Evolutionary conservation across 2,113 vertebrate species (phyloP), one percentile per base, ranked within the genome.

Genomic region (Sphaerodactylus townsendi): DNA sequence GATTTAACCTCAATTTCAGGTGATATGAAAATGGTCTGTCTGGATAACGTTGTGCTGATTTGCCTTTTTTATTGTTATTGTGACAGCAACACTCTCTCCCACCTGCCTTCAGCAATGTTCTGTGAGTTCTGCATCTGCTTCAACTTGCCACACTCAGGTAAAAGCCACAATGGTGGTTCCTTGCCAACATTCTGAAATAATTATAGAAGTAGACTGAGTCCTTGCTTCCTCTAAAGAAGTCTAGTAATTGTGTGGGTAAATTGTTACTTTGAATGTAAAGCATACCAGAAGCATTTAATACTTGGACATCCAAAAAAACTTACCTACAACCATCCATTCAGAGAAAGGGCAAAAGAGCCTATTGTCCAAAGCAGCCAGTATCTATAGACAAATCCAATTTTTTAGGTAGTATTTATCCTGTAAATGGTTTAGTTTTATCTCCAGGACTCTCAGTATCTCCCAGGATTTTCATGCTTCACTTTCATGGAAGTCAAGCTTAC

Each of bases 1-100:
- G 30, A 81, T 70, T 81, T 86, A 86, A 81, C 72, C 79, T 50
- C 39, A 44, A 77, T 69, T 65, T 86, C 79, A 77, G 64, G 79
- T 86, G 85, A 86, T 46, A 56, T 10, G 37, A 68, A 77, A 77
- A 69, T 81, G 75, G 65, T 84, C 76, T 79, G 85, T 77, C 78
- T 86, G 71, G 64, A 69, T 82, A 70, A 48, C 70, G 48, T 70
- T 70, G 39, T 76, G 56, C 39, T 81, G 74, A 64, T 48, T n/a
- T 86, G 73, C 44, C 79, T 48, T 86, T 79, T 65, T 65, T 41
- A 79, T 50, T 77, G 79, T 82, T 86, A 75, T 76, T 81, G 59
- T 86, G 72, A 44, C 73, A 76, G 72, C 79, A 76, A 1, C 5
- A n/a, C 41, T 77, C 48, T 81, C 46, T 25, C 23, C 21, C n/a